These are phyloP conservation scores for Capreolus pygargus DNA, from an alignment of 2,113 vertebrate species.

Conservation along the genomic window DNA sequence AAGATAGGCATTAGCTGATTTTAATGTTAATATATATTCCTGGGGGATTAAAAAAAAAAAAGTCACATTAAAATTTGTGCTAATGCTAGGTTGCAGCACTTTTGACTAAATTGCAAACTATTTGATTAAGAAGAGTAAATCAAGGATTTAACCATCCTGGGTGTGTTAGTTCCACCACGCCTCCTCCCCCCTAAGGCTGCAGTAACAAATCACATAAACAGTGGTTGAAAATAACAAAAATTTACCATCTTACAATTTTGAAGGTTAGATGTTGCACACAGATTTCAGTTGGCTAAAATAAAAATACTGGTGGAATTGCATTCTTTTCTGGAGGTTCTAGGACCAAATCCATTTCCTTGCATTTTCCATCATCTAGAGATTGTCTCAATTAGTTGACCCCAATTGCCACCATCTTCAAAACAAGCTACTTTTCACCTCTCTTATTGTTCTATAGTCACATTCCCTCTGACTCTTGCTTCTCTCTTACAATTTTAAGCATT, in stretches of 20 bases:
- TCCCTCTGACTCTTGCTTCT: neutral
- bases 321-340: neutral
- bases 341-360: neutral
- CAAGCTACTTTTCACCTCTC: neutral
- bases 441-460: fast-evolving
- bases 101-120: neutral
- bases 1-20: neutral
- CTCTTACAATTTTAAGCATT: neutral
- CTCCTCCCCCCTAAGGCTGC: neutral
- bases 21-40: neutral
- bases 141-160: neutral
- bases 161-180: neutral
- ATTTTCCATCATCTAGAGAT: neutral
- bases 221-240: neutral
- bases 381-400: fast-evolving
- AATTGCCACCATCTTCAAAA: neutral
- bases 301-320: neutral
- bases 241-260: neutral
- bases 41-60: neutral
- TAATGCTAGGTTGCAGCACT: neutral
- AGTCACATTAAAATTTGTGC: neutral
- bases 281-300: neutral
- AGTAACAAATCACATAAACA: neutral
- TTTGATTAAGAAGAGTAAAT: neutral
- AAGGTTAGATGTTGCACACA: neutral